phyloP scores from a whole-genome alignment of 2,113 vertebrate species.

The Corydoras maculifer region DNA sequence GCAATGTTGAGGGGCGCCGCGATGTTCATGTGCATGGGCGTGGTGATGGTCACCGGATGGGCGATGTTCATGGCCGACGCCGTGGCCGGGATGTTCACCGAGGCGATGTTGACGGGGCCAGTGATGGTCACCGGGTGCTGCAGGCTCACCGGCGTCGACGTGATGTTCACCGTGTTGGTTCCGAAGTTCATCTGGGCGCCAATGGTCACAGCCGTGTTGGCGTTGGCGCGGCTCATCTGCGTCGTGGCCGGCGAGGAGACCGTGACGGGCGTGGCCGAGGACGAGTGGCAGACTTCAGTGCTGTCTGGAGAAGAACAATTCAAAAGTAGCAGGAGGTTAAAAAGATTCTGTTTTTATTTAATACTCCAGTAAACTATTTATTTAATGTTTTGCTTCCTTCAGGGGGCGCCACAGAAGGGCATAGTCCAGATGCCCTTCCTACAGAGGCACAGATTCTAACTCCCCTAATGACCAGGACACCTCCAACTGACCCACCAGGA shows the following conservation, averaged over 20 bases:
- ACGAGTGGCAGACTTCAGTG: slow-evolving; percentile 86
- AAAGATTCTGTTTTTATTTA: background rate
- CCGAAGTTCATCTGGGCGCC: slow-evolving; percentile 96
- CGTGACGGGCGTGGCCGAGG: slow-evolving; percentile 72
- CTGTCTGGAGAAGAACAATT: slow-evolving; percentile 67
- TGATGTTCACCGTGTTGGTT: slow-evolving; percentile 95
- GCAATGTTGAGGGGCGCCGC: slow-evolving; percentile 92
- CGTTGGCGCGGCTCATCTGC: slow-evolving; percentile 65
- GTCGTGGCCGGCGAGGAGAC: slow-evolving; percentile 58
- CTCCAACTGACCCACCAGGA: too few species aligned
- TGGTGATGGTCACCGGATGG: slow-evolving; percentile 91
- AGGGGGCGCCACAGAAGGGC: too few species aligned
- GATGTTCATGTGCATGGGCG: slow-evolving; percentile 93
- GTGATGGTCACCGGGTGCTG: slow-evolving; percentile 95
- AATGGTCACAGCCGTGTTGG: slow-evolving; percentile 85
- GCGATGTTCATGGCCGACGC: slow-evolving; percentile 87
- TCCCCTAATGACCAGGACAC: too few species aligned
- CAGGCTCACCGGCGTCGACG: slow-evolving; percentile 80
- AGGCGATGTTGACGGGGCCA: slow-evolving; percentile 90
- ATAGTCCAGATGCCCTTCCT: too few species aligned
- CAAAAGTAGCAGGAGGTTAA: background rate
- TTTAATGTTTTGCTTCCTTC: too few species aligned
- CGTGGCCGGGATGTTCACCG: slow-evolving; percentile 84
- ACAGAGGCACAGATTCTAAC: too few species aligned
- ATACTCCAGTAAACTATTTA: too few species aligned